Percentiles rank a stretch among this genome's conserved stretches.
phyloP scores from a whole-genome alignment of 2,888 invertebrate genomes.

The Tenthredo notha region DNA sequence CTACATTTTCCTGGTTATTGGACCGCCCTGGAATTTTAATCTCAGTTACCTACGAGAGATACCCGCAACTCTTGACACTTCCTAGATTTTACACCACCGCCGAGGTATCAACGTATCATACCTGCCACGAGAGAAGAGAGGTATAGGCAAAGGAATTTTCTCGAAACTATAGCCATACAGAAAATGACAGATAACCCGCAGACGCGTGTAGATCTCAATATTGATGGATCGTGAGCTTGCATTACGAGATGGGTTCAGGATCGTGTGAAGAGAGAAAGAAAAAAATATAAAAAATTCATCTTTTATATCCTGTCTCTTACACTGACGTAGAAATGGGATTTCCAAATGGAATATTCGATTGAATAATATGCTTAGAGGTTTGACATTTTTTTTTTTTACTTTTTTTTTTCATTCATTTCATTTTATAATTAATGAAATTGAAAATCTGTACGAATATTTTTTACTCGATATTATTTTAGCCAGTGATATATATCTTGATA shows the following conservation, averaged over 20 bases:
- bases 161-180: background rate
- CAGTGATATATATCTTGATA: background rate
- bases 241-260: background rate
- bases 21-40: slow-evolving; percentile 64
- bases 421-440: too few species aligned
- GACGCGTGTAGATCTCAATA: background rate
- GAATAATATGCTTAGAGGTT: background rate
- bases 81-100: background rate
- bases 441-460: background rate
- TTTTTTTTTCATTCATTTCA: background rate
- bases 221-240: slow-evolving; percentile 3
- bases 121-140: background rate
- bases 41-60: slow-evolving; percentile 59
- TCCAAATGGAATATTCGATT: background rate
- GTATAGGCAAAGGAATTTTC: background rate
- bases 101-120: background rate
- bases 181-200: background rate
- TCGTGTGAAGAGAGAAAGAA: background rate
- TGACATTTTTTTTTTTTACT: too few species aligned
- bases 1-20: slow-evolving; percentile 50
- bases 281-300: background rate
- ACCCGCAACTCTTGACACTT: slow-evolving; percentile 36
- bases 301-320: background rate
- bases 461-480: background rate
- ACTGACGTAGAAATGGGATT: background rate